A percentile compares a stretch with the other conserved stretches of the same genome.
These are phyloP conservation scores for Monopterus albus DNA, from an alignment of 2,113 vertebrate species.

Conservation along the genomic window DNA sequence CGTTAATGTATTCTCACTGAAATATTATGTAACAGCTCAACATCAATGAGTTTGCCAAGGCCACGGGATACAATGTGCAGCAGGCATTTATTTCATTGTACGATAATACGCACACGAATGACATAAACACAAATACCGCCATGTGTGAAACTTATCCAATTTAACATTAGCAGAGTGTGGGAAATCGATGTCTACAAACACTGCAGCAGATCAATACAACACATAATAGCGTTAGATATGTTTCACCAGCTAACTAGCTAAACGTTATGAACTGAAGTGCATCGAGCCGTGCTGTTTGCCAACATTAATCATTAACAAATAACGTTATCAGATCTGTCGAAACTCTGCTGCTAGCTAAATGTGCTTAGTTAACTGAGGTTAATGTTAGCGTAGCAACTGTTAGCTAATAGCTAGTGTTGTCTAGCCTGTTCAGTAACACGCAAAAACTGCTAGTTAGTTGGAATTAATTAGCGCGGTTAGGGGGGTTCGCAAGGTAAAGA, in stretches of 20 bases:
- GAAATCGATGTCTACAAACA: conserved; percentile 17
- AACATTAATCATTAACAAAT: neutral
- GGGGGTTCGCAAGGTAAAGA: neutral
- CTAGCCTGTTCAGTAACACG: conserved; percentile 37
- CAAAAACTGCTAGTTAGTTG: conserved; percentile 4
- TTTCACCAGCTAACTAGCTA: conserved; percentile 40
- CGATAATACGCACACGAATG: neutral
- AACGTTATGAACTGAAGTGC: neutral
- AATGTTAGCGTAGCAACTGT: conserved; percentile 60
- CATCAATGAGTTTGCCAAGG: conserved; percentile 61
- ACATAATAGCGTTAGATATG: conserved; percentile 39
- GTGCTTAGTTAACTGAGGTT: conserved; percentile 34
- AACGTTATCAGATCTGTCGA: neutral
- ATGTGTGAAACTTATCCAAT: neutral
- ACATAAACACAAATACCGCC: neutral
- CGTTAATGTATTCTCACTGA: conserved; percentile 27
- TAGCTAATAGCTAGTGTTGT: conserved; percentile 65
- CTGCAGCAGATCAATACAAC: conserved; percentile 21
- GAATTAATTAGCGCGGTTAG: neutral
- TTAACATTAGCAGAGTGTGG: neutral
- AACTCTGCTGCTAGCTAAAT: conserved; percentile 39
- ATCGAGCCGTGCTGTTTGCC: neutral
- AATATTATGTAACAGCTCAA: conserved; percentile 68
- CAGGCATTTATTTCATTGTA: neutral
- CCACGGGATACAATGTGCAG: conserved; percentile 16